Percentiles rank a stretch among this genome's conserved stretches.
Evolutionary conservation across 2,113 vertebrate species (phyloP).

Genomic region (Delphinapterus leucas): DNA sequence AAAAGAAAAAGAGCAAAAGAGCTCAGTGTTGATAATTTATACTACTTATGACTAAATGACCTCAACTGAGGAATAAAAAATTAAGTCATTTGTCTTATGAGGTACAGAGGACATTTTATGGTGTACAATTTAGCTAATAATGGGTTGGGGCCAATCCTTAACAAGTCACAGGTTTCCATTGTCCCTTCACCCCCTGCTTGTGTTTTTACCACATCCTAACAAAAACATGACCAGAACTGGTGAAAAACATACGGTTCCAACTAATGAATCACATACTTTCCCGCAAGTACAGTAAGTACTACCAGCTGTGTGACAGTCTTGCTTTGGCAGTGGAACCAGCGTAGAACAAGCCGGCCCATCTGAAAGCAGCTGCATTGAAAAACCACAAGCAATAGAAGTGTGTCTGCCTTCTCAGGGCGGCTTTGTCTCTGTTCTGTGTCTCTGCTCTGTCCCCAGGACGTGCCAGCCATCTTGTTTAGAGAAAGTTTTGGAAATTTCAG

Average conservation of each 20-base stretch:
- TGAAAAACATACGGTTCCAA: slow-evolving; percentile 97
- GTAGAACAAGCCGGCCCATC: slow-evolving; percentile 89
- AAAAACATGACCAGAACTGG: slow-evolving; percentile 98
- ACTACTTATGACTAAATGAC: slow-evolving; percentile 78
- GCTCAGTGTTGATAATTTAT: slow-evolving; percentile 76
- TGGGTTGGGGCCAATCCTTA: slow-evolving; percentile 91
- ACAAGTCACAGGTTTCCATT: slow-evolving; percentile 92
- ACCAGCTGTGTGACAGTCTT: slow-evolving; percentile 97
- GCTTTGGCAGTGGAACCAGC: slow-evolving; percentile 89
- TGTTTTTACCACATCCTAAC: slow-evolving; percentile 99
- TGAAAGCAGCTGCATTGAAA: slow-evolving; percentile 95
- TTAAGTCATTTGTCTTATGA: slow-evolving; percentile 91
- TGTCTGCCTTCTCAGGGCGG: slow-evolving; percentile 93
- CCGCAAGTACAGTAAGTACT: slow-evolving; percentile 98
- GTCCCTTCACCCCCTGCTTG: slow-evolving; percentile 94
- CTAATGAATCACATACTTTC: slow-evolving; percentile 99
- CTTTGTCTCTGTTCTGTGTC: slow-evolving; percentile 89
- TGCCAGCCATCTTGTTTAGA: slow-evolving; percentile 94
- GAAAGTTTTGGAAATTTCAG: slow-evolving; percentile 90
- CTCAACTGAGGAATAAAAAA: slow-evolving; percentile 81
- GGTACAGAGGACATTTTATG: slow-evolving; percentile 86
- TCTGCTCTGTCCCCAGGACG: slow-evolving; percentile 87
- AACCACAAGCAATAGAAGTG: slow-evolving; percentile 93
- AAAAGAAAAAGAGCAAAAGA: slow-evolving; percentile 62
- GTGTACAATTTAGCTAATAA: slow-evolving; percentile 90